Evolutionary conservation across 2,888 invertebrate species (phyloP).

Genomic region (Leptogaster cylindrica): DNA sequence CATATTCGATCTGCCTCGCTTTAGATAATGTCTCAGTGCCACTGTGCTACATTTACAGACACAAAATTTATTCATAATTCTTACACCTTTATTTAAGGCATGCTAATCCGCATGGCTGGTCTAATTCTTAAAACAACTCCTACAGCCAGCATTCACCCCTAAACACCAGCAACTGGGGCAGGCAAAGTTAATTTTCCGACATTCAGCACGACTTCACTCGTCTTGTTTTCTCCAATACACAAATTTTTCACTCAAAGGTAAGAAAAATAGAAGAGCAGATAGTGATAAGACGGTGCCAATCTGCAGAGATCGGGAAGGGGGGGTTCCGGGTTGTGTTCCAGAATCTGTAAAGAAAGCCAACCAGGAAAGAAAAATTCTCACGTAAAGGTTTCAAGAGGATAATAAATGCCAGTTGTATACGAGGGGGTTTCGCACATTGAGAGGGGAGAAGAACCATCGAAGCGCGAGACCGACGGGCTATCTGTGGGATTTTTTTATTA

Average conservation of each 20-base stretch:
- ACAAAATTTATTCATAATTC: slow-evolving; percentile 35
- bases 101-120: slow-evolving; percentile 31
- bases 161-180: slow-evolving; percentile 18
- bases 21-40: not conserved
- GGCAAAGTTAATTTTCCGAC: slow-evolving; percentile 35
- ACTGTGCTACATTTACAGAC: too few relatives aligned
- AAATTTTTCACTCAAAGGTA: slow-evolving; percentile 40
- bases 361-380: slow-evolving; percentile 32
- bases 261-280: slow-evolving; percentile 18
- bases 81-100: slow-evolving; percentile 24
- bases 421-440: slow-evolving; percentile 9
- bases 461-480: not conserved
- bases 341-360: slow-evolving; percentile 29
- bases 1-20: not conserved
- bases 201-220: slow-evolving; percentile 40
- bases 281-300: not conserved
- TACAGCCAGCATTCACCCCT: slow-evolving; percentile 17
- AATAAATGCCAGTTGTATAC: slow-evolving; percentile 33
- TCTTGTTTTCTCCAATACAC: slow-evolving; percentile 37
- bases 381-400: slow-evolving; percentile 39
- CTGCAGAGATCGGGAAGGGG: not conserved
- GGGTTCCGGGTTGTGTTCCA: not conserved
- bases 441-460: not conserved
- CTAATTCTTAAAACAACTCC: slow-evolving; percentile 35
- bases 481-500: slow-evolving; percentile 29